Evolutionary conservation across 2,888 invertebrate species (phyloP), one percentile per base, ranked within the genome.

Genomic region (Lamellibrachia satsuma): DNA sequence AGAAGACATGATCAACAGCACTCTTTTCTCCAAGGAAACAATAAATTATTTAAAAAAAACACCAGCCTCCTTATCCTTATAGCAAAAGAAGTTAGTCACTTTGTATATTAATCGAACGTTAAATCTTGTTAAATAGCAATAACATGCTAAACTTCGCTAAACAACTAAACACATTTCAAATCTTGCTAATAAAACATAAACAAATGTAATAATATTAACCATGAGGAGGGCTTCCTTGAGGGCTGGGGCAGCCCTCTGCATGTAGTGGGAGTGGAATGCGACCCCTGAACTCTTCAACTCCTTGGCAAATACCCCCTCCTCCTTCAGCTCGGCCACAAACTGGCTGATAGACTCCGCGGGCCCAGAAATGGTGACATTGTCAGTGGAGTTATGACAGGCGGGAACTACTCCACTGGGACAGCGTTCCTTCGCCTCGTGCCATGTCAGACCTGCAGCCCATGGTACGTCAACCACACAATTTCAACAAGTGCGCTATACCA

Each of bases 381-480:
- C 99, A 94, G 97, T 97, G 93, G 99, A 98, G 97, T 99, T 99
- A 97, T 99, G 99, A 96, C 99, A 99, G 92, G 99, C 96, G 11
- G 96, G 96, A 22, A 96, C 96, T 6, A 96, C 96, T 27, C 96
- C 96, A 52, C 94, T 93, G 2, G 96, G 96, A 93, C 96, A 96
- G 93, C 95, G 95, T 3, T 93, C 93, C 91, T 95, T 94, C 22
- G 96, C 96, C 93, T 96, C 96, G 91, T 95, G 94, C 96, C 96
- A 96, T 11, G 96, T 96, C 93, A 96, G 93, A 92, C 96, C 96
- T 96, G 92, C 7, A 0, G 39, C 22, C 0, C 0, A 15, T 27
- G 27, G 22, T 15, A 75, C 75, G 75, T 75, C 75, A 75, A 15
- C 6, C 22, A 55, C 75, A 3, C 22, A 6, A 15, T 1, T 22